Evolutionary conservation across 1,140 invertebrate species (phyloP), one percentile per base, ranked within the genome.

Genomic region (Leptestheria dahalacensis): DNA sequence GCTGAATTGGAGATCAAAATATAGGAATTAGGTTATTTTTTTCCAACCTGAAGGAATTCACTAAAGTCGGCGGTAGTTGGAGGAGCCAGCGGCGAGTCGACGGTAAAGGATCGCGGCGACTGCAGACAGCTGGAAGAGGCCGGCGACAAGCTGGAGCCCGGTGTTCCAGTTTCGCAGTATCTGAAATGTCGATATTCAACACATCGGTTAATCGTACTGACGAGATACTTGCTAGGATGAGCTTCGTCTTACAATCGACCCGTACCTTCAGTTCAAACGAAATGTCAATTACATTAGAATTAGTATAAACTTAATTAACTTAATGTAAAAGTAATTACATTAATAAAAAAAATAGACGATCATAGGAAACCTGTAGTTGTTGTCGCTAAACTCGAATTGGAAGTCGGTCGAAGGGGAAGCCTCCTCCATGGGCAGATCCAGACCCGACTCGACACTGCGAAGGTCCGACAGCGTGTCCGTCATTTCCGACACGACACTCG

Each of bases 11-110:
- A n/a, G n/a, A n/a, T n/a, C n/a, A n/a, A n/a, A n/a, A n/a, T n/a
- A n/a, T n/a, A n/a, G n/a, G n/a, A n/a, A n/a, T 50, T 50, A 24
- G 49, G 9, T 24, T 75, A 18, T 4, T 50, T 50, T n/a, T 11
- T n/a, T n/a, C n/a, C 28, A 12, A 55, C 53, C 53, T 55, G 86
- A 62, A 93, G 83, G 70, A 91, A 91, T 70, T 93, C 89, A 48
- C 84, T 88, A 69, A 93, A 88, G 68, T 93, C 89, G 21, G 85
- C 86, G 0, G 88, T 89, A 2, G 87, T 91, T 0, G 88, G 88
- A n/a, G 88, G 85, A 18, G 86, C 85, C 51, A 86, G 82, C 6
- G 84, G 86, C 20, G 84, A 88, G 69, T 86, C 86, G 25, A 86
- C 77, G 1, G 85, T 83, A 64, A 76, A 76, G 58, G 71, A 74